Evolutionary conservation across 2,113 vertebrate genomes (phyloP), one percentile per base, ranked within the genome.

Genomic region (Mastomys coucha): DNA sequence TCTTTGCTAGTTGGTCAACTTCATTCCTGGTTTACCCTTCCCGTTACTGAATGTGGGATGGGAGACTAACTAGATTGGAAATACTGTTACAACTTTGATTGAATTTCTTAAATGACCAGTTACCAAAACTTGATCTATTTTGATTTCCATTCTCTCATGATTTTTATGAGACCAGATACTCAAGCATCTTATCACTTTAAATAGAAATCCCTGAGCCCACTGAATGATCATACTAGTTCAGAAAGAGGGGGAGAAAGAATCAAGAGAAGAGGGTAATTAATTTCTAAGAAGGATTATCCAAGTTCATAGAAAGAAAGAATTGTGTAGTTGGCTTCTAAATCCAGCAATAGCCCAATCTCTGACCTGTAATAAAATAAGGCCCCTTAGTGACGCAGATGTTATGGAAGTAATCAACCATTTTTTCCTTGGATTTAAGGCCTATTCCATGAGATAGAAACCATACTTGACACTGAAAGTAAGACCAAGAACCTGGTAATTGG

Each of bases 21-120:
- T 87, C 45, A 17, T 85, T 76, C 65, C 63, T 76, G 49, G 20
- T 86, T 28, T 14, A 85, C 42, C 69, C 17, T 67, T 76, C 70
- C 60, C 1, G 2, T 89, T 88, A 96, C 92, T 93, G 95, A 93
- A 77, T 76, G 28, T 88, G 45, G 86, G 28, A 81, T n/a, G 76
- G 92, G 76, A 85, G 75, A 75, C 63, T 78, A 72, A 86, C 92
- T 49, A 95, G 75, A 90, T 72, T 69, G 28, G 9, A 70, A 86
- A 69, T 5, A 36, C 31, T 65, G 51, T n/a, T 87, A 89, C 92
- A 90, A 76, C 42, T 49, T 76, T 26, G 9, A 96, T 39, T 39
- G 72, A 53, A 22, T 95, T 97, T 93, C 56, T 96, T 92, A 96
- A 95, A 86, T 87, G 56, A 75, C 73, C 45, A 73, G 10, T 87